Conservation (phyloP, 2,797 vertebrate genomes). For the Pteronotus mesoamericanus region DNA sequence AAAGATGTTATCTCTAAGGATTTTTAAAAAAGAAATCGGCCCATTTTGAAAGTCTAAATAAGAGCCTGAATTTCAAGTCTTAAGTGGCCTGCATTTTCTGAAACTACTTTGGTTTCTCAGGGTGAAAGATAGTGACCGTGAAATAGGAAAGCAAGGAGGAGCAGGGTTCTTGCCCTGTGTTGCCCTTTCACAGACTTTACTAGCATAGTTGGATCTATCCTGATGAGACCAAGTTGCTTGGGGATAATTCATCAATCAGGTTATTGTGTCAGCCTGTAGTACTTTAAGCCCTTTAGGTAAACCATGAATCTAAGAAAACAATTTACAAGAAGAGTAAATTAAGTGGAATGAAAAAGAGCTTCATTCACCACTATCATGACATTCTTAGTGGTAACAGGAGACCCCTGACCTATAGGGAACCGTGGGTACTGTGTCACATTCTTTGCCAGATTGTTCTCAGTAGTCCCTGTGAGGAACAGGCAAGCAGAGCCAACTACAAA, state of each 20-base stretch:
- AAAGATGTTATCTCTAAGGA: constrained; percentile 71
- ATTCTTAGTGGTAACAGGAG: constrained; percentile 73
- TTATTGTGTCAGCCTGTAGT: constrained; percentile 74
- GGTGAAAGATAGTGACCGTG: constrained; percentile 64
- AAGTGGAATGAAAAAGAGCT: constrained; percentile 73
- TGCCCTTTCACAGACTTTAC: constrained; percentile 64
- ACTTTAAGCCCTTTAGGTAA: constrained; percentile 72
- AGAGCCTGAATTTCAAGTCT: constrained; percentile 73
- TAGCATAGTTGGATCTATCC: constrained; percentile 71
- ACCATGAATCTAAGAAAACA: constrained; percentile 67
- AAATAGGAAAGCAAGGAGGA: constrained; percentile 31
- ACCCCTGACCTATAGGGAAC: constrained; percentile 60
- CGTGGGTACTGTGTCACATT: constrained; percentile 15
- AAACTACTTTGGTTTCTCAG: constrained; percentile 62
- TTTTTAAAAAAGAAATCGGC: constrained; percentile 67
- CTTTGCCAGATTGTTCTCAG: neutral
- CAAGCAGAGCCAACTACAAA: neutral
- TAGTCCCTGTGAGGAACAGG: neutral
- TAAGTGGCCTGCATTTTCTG: constrained; percentile 64
- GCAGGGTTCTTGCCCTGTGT: constrained; percentile 32
- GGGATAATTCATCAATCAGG: constrained; percentile 77
- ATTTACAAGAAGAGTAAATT: constrained; percentile 70
- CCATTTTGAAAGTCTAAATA: constrained; percentile 77
- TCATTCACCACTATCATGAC: constrained; percentile 66
- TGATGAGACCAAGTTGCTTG: constrained; percentile 74